Conservation (phyloP, 2,797 vertebrate species). For the Octomys mimax region DNA sequence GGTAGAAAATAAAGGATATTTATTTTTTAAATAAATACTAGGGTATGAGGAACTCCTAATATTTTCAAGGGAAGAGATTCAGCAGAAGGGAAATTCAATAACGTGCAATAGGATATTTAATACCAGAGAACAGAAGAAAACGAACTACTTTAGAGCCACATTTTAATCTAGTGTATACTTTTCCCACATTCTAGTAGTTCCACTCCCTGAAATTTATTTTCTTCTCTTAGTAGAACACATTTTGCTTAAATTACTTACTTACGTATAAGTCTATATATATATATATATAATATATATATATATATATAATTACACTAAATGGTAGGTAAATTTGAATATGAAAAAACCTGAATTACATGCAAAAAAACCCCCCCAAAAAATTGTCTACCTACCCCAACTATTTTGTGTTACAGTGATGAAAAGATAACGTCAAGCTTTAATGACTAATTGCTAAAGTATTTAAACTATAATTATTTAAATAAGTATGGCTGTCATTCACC, state of each 20-base stretch:
- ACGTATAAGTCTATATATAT: no score
- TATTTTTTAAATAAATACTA: no score
- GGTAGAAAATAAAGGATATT: background rate
- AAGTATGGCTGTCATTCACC: background rate
- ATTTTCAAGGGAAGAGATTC: background rate
- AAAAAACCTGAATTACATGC: background rate
- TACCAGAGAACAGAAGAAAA: background rate
- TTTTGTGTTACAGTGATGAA: background rate
- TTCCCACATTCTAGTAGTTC: background rate
- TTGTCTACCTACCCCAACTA: background rate
- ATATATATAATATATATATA: no score
- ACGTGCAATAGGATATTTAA: background rate
- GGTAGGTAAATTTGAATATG: background rate
- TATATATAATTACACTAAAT: background rate
- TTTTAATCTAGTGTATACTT: rapidly evolving
- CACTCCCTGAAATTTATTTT: background rate
- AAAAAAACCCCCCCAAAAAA: background rate
- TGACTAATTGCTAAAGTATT: background rate
- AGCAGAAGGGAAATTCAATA: background rate
- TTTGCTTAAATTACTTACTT: background rate
- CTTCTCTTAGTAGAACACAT: background rate
- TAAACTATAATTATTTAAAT: background rate
- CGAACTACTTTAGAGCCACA: background rate
- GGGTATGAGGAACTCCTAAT: background rate
- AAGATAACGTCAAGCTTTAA: background rate